Evolutionary conservation across 2,888 invertebrate genomes (phyloP), one percentile per base, ranked within the genome.

Genomic region (Plemyria rubiginata): DNA sequence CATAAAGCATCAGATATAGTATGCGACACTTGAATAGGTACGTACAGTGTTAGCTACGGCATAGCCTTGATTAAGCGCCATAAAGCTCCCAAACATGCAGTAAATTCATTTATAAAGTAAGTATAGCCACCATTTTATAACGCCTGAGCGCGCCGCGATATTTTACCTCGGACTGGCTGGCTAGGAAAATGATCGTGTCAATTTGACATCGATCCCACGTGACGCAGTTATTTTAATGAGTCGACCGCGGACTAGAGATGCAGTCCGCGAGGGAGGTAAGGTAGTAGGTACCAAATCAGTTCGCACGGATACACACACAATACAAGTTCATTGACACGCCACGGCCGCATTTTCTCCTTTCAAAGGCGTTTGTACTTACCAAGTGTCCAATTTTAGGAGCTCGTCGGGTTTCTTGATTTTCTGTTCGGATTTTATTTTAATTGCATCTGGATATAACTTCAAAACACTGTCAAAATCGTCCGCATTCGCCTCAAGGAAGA

Each of bases 331-430:
- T 93, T 93, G 93, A 93, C 93, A 93, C 93, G 92, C 92, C 92
- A 92, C 93, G 92, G 92, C 92, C 92, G 93, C 93, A 91, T 92
- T 93, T 93, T 92, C 92, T 92, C 92, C 90, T 89, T 87, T 81
- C 84, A 87, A 91, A 90, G 88, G 86, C 88, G 90, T 89, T 87
- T 80, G 81, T 85, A 96, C 97, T 97, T 94, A 97, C 98, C 98
- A 98, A 90, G 97, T 96, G 94, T 98, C 98, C 94, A 98, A 94
- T 93, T 98, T 98, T 91, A 98, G 96, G 85, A 98, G 95, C 93
- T 98, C 98, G 89, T 98, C 98, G 61, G 98, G 97, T 93, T 97
- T 98, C 94, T 98, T 98, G 87, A 95, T 96, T 90, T 96, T 97
- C 89, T 95, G 95, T 88, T 98, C 97, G 70, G 98, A 98, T 94